phyloP scores from a whole-genome alignment of 1,140 invertebrate genomes.

The Cecropterus lyciades region DNA sequence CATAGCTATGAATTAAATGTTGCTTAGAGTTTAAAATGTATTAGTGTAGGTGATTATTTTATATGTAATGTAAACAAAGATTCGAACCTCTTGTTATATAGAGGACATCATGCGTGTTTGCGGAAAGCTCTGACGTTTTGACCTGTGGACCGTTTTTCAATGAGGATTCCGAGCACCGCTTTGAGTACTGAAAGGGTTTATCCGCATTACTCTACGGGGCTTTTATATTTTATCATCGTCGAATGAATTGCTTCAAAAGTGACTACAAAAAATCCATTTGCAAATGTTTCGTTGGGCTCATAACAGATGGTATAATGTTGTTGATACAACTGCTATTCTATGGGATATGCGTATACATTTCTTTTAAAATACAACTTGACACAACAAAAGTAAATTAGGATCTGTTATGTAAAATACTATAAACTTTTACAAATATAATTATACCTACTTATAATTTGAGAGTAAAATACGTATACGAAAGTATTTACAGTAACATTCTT shows the following conservation, averaged over 20 bases:
- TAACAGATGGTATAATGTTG: constrained; percentile 9
- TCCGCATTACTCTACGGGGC: constrained; percentile 60
- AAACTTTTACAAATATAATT: background rate
- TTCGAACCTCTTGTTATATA: constrained; percentile 16
- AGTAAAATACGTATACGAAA: background rate
- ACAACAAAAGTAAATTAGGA: background rate
- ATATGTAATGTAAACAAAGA: background rate
- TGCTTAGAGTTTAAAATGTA: background rate
- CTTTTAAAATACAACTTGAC: background rate
- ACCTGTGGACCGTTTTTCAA: constrained; percentile 69
- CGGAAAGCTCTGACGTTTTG: constrained; percentile 58
- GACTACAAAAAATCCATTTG: constrained; percentile 65
- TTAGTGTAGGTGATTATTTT: background rate
- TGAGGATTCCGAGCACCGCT: constrained; percentile 61
- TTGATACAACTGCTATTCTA: background rate
- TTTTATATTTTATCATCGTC: constrained; percentile 72
- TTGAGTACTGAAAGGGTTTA: constrained; percentile 70
- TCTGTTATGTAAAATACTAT: background rate
- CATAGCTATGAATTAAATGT: too few relatives aligned
- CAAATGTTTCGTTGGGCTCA: constrained; percentile 48
- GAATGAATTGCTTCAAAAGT: constrained; percentile 69
- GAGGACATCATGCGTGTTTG: constrained; percentile 47
- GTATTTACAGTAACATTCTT: background rate
- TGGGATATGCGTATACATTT: background rate
- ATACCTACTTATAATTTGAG: background rate